phyloP scores from a whole-genome alignment of 2,797 vertebrate genomes.

The Novumbra hubbsi region DNA sequence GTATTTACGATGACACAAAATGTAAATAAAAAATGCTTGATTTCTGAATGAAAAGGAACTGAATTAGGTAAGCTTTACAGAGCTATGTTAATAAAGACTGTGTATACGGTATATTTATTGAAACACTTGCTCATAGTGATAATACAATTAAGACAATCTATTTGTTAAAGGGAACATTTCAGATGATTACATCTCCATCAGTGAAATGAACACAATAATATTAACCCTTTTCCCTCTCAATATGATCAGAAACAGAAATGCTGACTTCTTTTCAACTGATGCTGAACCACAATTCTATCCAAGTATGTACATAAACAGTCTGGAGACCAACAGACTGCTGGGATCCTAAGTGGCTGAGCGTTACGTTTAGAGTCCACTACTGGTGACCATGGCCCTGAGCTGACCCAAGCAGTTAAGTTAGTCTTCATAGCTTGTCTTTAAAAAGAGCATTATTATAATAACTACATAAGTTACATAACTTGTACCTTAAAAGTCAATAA shows the following conservation, averaged over 20 bases:
- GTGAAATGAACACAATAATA: neutral
- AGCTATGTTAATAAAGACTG: slow-evolving; percentile 1
- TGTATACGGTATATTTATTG: slow-evolving; percentile 25
- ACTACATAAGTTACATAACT: neutral
- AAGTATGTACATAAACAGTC: neutral
- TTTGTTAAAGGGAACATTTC: slow-evolving; percentile 4
- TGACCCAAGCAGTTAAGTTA: neutral
- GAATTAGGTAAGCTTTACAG: slow-evolving; percentile 10
- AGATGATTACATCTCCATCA: neutral
- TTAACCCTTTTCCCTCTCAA: neutral
- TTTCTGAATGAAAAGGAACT: slow-evolving; percentile 5
- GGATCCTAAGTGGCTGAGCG: neutral
- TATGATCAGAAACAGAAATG: neutral
- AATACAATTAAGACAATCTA: slow-evolving; percentile 2
- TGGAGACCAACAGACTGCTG: slow-evolving; percentile 5
- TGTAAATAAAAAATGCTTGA: slow-evolving; percentile 17
- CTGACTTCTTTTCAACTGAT: neutral
- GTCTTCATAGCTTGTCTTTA: neutral
- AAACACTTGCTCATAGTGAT: slow-evolving; percentile 7
- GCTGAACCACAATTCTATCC: neutral
- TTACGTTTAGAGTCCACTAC: neutral
- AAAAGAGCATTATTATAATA: neutral
- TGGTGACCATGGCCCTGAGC: neutral
- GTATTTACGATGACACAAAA: slow-evolving; percentile 53
- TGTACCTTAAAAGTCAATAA: neutral